phyloP scores from a whole-genome alignment of 2,888 invertebrate genomes.

The Callyntrura guangdongensis region DNA sequence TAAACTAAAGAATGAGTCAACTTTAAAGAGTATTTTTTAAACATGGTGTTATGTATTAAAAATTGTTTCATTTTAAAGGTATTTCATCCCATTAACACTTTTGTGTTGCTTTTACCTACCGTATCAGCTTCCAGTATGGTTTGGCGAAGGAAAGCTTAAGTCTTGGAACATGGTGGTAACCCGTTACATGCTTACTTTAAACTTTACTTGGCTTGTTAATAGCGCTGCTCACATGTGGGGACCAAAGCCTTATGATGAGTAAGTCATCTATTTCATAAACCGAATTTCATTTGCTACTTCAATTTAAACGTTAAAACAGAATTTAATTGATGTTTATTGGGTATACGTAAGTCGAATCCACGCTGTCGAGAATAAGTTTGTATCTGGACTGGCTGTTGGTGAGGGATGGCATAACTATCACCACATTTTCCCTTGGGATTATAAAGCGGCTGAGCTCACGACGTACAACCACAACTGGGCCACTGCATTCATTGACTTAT shows the following conservation, averaged over 20 bases:
- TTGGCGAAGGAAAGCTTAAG: slow-evolving; percentile 91
- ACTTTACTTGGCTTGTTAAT: slow-evolving; percentile 98
- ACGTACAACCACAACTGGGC: slow-evolving; percentile 86
- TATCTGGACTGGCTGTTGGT: slow-evolving; percentile 90
- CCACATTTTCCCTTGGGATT: slow-evolving; percentile 94
- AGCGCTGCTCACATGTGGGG: slow-evolving; percentile 97
- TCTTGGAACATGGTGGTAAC: slow-evolving; percentile 93
- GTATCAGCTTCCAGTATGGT: slow-evolving; percentile 91
- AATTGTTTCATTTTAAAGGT: slow-evolving; percentile 87
- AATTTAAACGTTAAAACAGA: too few relatives aligned
- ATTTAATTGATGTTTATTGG: too few relatives aligned
- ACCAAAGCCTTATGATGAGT: slow-evolving; percentile 95
- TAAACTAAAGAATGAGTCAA: slow-evolving; percentile 21
- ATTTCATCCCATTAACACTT: slow-evolving; percentile 92
- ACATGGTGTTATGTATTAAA: background rate
- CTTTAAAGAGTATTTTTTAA: too few relatives aligned
- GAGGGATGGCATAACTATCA: slow-evolving; percentile 97
- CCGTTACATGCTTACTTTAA: slow-evolving; percentile 94
- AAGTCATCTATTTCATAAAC: slow-evolving; percentile 86
- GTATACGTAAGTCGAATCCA: slow-evolving; percentile 89
- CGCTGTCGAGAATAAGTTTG: slow-evolving; percentile 92
- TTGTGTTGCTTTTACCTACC: slow-evolving; percentile 93
- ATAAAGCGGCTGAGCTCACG: slow-evolving; percentile 87
- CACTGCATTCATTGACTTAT: slow-evolving; percentile 87
- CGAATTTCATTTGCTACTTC: background rate